A percentile compares a stretch with the other conserved stretches of the same genome.
Evolutionary conservation across 1,140 invertebrate species (phyloP).

Genomic region (Drosophila parvula): DNA sequence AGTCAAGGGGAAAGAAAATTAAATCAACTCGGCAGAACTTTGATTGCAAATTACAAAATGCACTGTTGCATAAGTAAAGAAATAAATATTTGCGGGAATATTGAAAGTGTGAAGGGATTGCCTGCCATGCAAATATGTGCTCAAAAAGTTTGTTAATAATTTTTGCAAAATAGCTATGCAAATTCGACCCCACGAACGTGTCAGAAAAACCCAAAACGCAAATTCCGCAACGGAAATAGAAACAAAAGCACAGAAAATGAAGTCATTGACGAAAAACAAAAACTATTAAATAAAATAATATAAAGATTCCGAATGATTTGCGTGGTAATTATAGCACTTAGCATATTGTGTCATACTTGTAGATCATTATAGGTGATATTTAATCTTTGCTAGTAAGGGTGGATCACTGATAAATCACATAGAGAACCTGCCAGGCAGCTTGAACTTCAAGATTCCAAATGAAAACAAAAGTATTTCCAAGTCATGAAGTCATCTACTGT

Average conservation of each 20-base stretch:
- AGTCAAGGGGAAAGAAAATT: background rate
- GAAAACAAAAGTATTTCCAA: background rate
- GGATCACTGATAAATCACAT: background rate
- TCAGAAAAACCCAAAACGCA: conserved; percentile 56
- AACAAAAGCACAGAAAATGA: conserved; percentile 40
- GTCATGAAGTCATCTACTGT: conserved; percentile 35
- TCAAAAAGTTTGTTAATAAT: conserved; percentile 3
- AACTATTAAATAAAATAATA: conserved; percentile 8
- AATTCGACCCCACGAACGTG: conserved; percentile 60
- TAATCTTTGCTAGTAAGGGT: conserved; percentile 21
- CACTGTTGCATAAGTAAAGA: background rate
- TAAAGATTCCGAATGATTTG: conserved; percentile 16
- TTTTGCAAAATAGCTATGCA: conserved; percentile 37
- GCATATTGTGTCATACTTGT: conserved; percentile 21
- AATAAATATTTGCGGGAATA: conserved; percentile 19
- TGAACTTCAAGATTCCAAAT: background rate
- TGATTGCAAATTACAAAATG: background rate
- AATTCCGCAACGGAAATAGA: conserved; percentile 40
- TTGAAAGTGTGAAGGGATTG: background rate
- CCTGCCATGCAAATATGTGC: conserved; percentile 2
- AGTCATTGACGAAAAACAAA: conserved; percentile 47
- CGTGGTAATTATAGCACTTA: conserved; percentile 22
- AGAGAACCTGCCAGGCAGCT: conserved; percentile 10
- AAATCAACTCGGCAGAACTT: background rate
- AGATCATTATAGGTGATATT: conserved; percentile 21